phyloP scores from a whole-genome alignment of 1,140 invertebrate genomes.

The Drosophila pallidifrons region DNA sequence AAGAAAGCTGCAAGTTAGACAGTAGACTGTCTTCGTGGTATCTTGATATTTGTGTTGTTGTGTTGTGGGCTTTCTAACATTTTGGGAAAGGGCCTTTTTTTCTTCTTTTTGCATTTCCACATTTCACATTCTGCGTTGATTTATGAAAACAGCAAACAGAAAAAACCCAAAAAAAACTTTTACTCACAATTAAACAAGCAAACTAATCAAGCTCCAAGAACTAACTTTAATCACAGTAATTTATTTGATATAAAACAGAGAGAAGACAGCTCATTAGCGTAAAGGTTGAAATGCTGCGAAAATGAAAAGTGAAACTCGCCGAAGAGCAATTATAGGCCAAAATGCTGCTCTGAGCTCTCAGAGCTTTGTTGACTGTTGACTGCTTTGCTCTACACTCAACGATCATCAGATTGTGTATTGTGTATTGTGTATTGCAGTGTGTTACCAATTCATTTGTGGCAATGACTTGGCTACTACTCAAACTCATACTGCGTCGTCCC shows the following conservation, averaged over 20 bases:
- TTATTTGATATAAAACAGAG: slow-evolving; percentile 51
- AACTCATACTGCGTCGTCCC: slow-evolving; percentile 28
- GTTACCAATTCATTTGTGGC: slow-evolving; percentile 63
- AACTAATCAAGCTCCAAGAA: slow-evolving; percentile 37
- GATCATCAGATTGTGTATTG: slow-evolving; percentile 8
- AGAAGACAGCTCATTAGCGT: slow-evolving; percentile 18
- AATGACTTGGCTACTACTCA: slow-evolving; percentile 63
- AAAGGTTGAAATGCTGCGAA: slow-evolving; percentile 19
- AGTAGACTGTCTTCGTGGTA: slow-evolving; percentile 4
- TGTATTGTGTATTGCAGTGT: slow-evolving; percentile 1
- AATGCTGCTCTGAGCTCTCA: not conserved
- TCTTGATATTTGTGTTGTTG: slow-evolving; percentile 11
- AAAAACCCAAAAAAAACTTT: slow-evolving; percentile 48
- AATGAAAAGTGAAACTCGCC: slow-evolving; percentile 32
- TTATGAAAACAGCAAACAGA: slow-evolving; percentile 56
- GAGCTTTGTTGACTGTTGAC: no score
- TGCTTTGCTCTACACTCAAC: not conserved
- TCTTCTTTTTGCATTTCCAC: slow-evolving; percentile 23
- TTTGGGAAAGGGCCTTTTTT: slow-evolving; percentile 66
- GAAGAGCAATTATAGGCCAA: slow-evolving; percentile 19
- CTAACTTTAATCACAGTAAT: slow-evolving; percentile 64
- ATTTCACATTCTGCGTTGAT: slow-evolving; percentile 63
- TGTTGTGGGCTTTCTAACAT: slow-evolving; percentile 62
- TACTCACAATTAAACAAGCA: slow-evolving; percentile 65
- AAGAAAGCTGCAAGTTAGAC: slow-evolving; percentile 34